A percentile compares a stretch with the other conserved stretches of the same genome.
Conservation (phyloP, 1,140 invertebrate species). For the Riptortus pedestris region DNA sequence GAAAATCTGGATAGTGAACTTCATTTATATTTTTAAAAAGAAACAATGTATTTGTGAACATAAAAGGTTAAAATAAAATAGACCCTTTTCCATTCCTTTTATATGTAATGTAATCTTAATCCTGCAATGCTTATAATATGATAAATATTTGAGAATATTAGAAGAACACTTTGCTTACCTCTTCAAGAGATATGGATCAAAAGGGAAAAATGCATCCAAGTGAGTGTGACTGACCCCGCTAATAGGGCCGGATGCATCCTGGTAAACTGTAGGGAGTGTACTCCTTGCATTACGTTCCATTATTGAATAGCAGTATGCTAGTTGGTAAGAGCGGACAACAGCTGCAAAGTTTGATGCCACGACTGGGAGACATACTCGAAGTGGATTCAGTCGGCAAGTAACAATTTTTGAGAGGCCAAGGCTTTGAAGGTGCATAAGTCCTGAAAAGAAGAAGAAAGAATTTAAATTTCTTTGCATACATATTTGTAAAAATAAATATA, state of each 20-base stretch:
- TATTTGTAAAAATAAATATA: no score
- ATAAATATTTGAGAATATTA: no score
- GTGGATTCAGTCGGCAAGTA: conserved; percentile 72
- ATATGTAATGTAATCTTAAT: no score
- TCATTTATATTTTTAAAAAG: no score
- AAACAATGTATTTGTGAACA: no score
- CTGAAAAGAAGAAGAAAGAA: conserved; percentile 46
- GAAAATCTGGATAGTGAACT: no score
- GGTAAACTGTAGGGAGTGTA: conserved; percentile 36
- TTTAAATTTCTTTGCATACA: no score
- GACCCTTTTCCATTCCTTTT: background rate
- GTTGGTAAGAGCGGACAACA: conserved; percentile 72
- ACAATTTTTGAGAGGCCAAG: conserved; percentile 76
- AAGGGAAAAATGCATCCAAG: conserved; percentile 65
- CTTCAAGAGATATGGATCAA: conserved; percentile 53
- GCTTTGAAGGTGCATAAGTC: conserved; percentile 62
- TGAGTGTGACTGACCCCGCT: conserved; percentile 38
- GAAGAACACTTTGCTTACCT: conserved; percentile 9
- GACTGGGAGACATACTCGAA: conserved; percentile 61
- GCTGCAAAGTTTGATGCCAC: conserved; percentile 75
- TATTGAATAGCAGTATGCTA: conserved; percentile 83
- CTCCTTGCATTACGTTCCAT: conserved; percentile 72
- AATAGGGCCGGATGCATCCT: conserved; percentile 37
- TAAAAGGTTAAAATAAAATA: no score
- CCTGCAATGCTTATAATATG: no score